phyloP scores from a whole-genome alignment of 2,797 vertebrate genomes.

The Acanthurus leucopareius region DNA sequence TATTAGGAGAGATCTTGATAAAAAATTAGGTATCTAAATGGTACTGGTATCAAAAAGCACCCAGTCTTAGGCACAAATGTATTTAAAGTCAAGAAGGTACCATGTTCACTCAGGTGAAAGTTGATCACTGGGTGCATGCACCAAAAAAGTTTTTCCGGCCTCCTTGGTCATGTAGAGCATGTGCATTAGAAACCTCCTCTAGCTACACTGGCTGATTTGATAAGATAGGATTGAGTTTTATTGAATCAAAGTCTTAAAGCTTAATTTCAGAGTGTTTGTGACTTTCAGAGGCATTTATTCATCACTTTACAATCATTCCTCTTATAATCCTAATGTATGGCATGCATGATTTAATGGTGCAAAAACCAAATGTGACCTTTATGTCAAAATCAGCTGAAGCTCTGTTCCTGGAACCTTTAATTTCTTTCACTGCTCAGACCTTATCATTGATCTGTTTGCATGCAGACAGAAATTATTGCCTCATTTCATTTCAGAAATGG shows the following conservation, averaged over 20 bases:
- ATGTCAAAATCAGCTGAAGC: background rate
- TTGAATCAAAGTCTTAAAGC: background rate
- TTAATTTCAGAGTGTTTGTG: background rate
- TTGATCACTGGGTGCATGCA: rapidly evolving
- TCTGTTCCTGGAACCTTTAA: background rate
- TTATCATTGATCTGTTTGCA: slow-evolving; percentile 22
- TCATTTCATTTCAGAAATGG: slow-evolving; percentile 5
- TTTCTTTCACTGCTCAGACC: background rate
- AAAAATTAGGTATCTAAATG: background rate
- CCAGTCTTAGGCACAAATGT: background rate
- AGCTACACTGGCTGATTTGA: background rate
- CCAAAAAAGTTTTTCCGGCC: background rate
- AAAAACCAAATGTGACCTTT: background rate
- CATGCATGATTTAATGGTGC: background rate
- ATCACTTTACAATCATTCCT: background rate
- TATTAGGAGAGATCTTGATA: background rate
- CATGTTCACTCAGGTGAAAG: background rate
- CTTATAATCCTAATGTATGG: background rate
- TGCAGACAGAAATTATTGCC: slow-evolving; percentile 8
- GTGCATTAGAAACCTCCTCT: background rate
- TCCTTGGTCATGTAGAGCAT: background rate
- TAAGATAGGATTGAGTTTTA: background rate
- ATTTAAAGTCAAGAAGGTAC: background rate
- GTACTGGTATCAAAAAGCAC: background rate
- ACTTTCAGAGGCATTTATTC: background rate